Conservation (phyloP, 23 tunicate genomes). For the Styela clava region DNA sequence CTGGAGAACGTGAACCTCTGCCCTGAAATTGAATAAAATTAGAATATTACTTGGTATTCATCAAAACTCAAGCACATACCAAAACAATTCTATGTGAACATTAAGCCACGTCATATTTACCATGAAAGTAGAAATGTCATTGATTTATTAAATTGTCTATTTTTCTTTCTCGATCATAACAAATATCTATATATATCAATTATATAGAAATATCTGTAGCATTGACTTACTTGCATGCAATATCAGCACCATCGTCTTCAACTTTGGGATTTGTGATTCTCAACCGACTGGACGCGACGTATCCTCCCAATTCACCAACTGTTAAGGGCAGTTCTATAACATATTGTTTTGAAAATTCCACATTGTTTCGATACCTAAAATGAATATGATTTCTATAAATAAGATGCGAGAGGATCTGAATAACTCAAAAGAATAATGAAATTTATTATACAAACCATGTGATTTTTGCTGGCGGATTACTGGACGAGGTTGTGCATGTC, state of each 20-base stretch:
- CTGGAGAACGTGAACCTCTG: slow-evolving; percentile 17
- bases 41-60: neutral
- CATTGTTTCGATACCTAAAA: neutral
- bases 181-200: no score
- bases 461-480: slow-evolving; percentile 46
- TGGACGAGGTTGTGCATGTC: slow-evolving; percentile 53
- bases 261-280: slow-evolving; percentile 15
- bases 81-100: no score
- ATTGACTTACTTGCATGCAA: slow-evolving; percentile 63
- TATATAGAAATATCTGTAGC: no score
- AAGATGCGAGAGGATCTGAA: neutral
- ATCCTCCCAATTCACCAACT: slow-evolving; percentile 18
- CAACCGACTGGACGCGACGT: slow-evolving; percentile 39
- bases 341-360: neutral
- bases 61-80: neutral
- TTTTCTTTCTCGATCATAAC: no score
- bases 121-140: no score
- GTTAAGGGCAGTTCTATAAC: neutral
- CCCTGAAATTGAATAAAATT: slow-evolving; percentile 30
- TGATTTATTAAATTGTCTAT: no score
- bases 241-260: slow-evolving; percentile 25
- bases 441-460: slow-evolving; percentile 40
- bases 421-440: neutral
- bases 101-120: no score
- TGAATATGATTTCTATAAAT: no score